Evolutionary conservation across 1,140 invertebrate genomes (phyloP).

Genomic region (Watersipora subatra): DNA sequence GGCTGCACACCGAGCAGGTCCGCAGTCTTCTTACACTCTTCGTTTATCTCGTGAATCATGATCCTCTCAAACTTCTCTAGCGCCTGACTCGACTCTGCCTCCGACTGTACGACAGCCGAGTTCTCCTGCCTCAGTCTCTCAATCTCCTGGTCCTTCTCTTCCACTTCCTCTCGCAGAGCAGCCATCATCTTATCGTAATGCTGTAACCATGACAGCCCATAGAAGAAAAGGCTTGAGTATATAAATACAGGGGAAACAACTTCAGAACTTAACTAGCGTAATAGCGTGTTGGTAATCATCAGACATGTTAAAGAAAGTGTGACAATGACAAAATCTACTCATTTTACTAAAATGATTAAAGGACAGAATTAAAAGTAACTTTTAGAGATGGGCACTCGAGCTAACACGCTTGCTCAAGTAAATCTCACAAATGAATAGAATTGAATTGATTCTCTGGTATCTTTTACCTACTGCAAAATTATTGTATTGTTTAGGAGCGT

Average conservation of each 20-base stretch:
- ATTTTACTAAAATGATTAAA: too few species aligned
- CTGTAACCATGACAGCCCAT: not conserved
- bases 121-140: conserved; percentile 22
- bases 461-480: too few species aligned
- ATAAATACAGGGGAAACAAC: not conserved
- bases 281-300: not conserved
- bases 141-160: conserved; percentile 26
- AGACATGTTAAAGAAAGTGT: too few species aligned
- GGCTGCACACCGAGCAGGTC: conserved; percentile 22
- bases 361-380: too few species aligned
- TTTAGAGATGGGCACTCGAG: too few species aligned
- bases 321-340: too few species aligned
- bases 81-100: conserved; percentile 16
- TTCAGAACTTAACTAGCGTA: not conserved
- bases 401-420: too few species aligned
- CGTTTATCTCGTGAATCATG: conserved; percentile 30
- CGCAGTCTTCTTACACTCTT: conserved; percentile 27
- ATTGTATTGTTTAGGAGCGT: too few species aligned
- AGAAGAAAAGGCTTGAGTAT: not conserved
- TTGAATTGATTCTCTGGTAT: too few species aligned
- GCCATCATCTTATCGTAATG: not conserved
- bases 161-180: conserved; percentile 2
- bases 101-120: conserved; percentile 12
- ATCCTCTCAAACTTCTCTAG: conserved; percentile 27
- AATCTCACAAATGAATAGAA: too few species aligned